Conservation (phyloP, 2,888 invertebrate genomes). For the Nomada fabriciana region DNA sequence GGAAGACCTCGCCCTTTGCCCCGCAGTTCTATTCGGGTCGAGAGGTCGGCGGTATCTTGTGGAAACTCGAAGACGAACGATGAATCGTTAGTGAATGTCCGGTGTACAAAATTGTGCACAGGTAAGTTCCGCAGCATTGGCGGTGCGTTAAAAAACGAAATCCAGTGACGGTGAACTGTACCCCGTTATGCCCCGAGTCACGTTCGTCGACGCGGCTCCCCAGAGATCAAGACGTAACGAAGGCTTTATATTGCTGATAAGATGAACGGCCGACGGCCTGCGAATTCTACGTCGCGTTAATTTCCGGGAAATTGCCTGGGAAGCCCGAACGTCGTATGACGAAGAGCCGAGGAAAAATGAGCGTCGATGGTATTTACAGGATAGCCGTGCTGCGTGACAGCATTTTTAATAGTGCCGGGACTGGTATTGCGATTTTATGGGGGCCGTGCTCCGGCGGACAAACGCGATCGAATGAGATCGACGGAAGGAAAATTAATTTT, state of each 20-base stretch:
- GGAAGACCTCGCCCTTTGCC: background rate
- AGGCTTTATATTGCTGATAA: constrained; percentile 43
- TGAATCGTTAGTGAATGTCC: too few species aligned
- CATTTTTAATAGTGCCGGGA: constrained; percentile 38
- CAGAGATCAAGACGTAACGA: constrained; percentile 41
- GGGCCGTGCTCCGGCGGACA: background rate
- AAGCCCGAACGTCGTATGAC: background rate
- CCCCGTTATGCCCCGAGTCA: background rate
- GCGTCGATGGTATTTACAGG: background rate
- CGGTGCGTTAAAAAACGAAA: too few species aligned
- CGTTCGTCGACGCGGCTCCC: background rate
- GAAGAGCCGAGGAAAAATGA: too few species aligned
- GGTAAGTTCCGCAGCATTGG: too few species aligned
- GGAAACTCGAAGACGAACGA: too few species aligned
- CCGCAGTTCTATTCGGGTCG: background rate
- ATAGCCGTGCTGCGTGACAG: constrained; percentile 15
- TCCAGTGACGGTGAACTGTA: too few species aligned
- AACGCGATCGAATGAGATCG: constrained; percentile 28
- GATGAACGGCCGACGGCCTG: constrained; percentile 31
- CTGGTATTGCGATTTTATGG: constrained; percentile 36
- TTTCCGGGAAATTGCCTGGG: constrained; percentile 54
- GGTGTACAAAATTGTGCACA: too few species aligned
- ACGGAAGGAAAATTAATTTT: constrained; percentile 50
- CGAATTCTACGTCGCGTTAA: constrained; percentile 53
- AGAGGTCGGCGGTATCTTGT: background rate